phyloP scores from a whole-genome alignment of 2,888 invertebrate genomes.

The Cylindroiulus punctatus region DNA sequence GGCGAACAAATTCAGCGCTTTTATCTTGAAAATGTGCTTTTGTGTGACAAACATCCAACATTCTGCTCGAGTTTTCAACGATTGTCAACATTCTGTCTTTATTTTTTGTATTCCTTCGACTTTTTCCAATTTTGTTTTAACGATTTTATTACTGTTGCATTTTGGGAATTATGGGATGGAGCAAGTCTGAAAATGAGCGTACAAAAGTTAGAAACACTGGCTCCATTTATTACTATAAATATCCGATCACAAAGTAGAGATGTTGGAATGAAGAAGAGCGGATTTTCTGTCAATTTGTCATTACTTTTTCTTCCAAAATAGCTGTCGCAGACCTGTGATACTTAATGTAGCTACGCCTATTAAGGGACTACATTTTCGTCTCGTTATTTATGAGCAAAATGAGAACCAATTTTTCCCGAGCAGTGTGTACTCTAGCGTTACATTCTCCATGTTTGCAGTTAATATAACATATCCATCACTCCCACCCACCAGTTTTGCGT shows the following conservation, averaged over 20 bases:
- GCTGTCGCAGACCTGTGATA: neutral
- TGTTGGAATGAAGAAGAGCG: neutral
- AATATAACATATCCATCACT: constrained; percentile 25
- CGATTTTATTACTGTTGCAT: no score
- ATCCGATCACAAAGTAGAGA: neutral
- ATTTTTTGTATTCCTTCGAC: no score
- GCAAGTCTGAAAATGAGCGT: no score
- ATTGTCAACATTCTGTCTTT: no score
- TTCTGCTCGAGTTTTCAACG: no score
- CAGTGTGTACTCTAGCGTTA: neutral
- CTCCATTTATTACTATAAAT: neutral
- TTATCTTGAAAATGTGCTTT: no score
- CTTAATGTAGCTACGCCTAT: neutral
- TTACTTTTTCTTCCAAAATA: neutral
- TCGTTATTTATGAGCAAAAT: constrained; percentile 6
- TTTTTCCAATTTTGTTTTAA: no score
- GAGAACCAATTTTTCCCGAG: neutral
- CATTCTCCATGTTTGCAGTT: constrained; percentile 3
- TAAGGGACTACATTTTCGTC: neutral
- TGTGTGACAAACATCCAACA: no score
- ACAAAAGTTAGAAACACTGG: no score
- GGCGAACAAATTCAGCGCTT: no score
- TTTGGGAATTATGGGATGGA: no score
- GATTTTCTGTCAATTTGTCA: constrained; percentile 9
- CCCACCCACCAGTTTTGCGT: neutral